Conservation (phyloP, 2,113 vertebrate species). For the Suricata suricatta region DNA sequence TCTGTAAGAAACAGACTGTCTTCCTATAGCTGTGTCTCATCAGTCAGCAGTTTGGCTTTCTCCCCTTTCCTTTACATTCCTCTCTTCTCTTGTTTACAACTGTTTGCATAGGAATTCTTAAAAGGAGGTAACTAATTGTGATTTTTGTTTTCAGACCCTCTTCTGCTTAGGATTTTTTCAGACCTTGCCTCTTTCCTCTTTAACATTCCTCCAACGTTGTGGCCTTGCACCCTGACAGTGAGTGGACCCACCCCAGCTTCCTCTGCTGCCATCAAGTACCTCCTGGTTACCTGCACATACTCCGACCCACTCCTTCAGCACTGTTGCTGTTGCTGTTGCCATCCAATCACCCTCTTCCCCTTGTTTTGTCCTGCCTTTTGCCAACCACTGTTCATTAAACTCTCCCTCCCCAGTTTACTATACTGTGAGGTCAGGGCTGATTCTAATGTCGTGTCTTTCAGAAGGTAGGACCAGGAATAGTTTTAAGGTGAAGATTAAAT, state of each 20-base stretch:
- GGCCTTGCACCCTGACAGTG: background rate
- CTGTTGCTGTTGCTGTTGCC: background rate
- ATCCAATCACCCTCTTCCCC: background rate
- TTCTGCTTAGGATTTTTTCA: conserved; percentile 8
- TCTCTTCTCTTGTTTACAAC: background rate
- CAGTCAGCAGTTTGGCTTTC: background rate
- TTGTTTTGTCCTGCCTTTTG: background rate
- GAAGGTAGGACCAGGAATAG: background rate
- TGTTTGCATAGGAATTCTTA: background rate
- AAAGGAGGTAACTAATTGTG: background rate
- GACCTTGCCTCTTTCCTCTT: background rate
- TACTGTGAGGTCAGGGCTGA: background rate
- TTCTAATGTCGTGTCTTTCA: background rate
- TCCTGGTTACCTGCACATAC: conserved; percentile 10
- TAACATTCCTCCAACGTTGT: background rate
- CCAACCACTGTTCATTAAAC: conserved; percentile 7
- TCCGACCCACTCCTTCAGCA: background rate
- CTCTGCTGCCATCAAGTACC: background rate
- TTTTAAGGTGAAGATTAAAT: conserved; percentile 34
- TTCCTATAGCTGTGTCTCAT: background rate
- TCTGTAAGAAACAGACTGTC: background rate
- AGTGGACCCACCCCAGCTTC: background rate
- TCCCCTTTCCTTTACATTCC: background rate
- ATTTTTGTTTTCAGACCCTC: conserved; percentile 43
- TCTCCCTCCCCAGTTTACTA: background rate